Evolutionary conservation across 2,113 vertebrate genomes (phyloP).

Genomic region (Salvelinus fontinalis): DNA sequence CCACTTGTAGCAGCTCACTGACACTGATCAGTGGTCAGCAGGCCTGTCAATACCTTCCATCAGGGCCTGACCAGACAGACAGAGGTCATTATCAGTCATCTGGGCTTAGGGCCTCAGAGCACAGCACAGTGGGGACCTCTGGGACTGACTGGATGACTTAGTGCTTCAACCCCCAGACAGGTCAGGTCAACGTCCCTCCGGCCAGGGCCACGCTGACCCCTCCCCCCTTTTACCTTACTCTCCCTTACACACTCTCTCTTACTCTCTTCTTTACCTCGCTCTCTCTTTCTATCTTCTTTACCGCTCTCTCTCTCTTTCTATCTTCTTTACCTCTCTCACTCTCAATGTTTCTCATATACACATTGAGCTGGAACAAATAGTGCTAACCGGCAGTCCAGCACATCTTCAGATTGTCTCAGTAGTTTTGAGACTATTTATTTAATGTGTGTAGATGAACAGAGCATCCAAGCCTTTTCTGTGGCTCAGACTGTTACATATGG

Average conservation of each 20-base stretch:
- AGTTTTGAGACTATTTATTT: constrained; percentile 38
- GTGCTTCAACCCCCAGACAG: constrained; percentile 54
- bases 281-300: background rate
- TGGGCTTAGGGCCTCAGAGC: constrained; percentile 37
- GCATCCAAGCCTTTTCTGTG: constrained; percentile 55
- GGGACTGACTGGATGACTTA: constrained; percentile 62
- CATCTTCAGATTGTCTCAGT: constrained; percentile 35
- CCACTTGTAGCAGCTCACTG: constrained; percentile 4
- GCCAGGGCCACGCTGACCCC: background rate
- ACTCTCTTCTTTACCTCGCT: background rate
- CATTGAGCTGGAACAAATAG: constrained; percentile 11
- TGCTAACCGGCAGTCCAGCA: constrained; percentile 22
- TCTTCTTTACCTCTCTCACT: too few relatives aligned
- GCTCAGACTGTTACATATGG: constrained; percentile 55
- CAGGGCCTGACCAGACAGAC: constrained; percentile 57
- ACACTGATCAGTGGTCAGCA: constrained; percentile 59
- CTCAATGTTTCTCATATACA: constrained; percentile 8
- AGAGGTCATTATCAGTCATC: constrained; percentile 71
- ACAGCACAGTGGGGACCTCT: constrained; percentile 43
- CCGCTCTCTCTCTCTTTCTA: constrained; percentile 6
- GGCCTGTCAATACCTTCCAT: constrained; percentile 69
- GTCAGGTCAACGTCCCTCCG: constrained; percentile 48
- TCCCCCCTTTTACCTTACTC: background rate
- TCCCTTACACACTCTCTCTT: background rate
- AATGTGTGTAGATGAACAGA: constrained; percentile 51